Evolutionary conservation across 2,113 vertebrate species (phyloP).

Genomic region (Gulo gulo): DNA sequence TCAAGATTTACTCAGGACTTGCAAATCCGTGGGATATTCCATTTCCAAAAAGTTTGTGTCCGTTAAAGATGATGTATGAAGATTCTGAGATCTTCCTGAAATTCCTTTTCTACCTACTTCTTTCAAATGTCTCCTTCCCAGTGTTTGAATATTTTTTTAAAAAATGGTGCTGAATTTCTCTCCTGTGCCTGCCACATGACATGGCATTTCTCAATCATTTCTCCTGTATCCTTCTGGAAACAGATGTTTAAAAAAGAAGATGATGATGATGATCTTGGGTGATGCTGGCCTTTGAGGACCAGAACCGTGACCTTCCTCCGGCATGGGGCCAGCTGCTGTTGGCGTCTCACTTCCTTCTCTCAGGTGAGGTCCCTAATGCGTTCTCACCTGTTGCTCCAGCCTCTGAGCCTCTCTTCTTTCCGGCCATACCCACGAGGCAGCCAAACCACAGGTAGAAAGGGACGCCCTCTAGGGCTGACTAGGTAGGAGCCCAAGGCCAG

Average conservation of each 20-base stretch:
- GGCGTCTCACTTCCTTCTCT: not conserved
- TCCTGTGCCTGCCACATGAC: not conserved
- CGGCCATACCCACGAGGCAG: accelerated
- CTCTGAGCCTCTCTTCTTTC: not conserved
- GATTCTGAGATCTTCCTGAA: not conserved
- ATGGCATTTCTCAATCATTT: not conserved
- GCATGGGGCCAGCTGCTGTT: not conserved
- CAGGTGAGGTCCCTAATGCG: not conserved
- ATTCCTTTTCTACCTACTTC: not conserved
- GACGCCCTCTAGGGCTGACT: not conserved
- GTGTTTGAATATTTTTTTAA: not conserved
- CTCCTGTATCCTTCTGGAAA: not conserved
- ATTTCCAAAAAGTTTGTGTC: not conserved
- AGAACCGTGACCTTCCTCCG: not conserved
- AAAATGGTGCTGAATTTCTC: not conserved
- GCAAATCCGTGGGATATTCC: not conserved
- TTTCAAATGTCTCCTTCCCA: not conserved
- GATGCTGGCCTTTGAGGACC: not conserved
- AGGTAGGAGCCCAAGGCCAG: not conserved
- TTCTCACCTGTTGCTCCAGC: not conserved
- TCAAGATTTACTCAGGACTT: not conserved
- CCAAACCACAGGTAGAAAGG: not conserved
- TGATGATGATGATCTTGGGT: not conserved
- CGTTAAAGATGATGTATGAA: not conserved
- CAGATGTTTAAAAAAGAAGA: not conserved